Conservation (phyloP, 2,113 vertebrate genomes). For the Cryptomyrus ogoouensis region DNA sequence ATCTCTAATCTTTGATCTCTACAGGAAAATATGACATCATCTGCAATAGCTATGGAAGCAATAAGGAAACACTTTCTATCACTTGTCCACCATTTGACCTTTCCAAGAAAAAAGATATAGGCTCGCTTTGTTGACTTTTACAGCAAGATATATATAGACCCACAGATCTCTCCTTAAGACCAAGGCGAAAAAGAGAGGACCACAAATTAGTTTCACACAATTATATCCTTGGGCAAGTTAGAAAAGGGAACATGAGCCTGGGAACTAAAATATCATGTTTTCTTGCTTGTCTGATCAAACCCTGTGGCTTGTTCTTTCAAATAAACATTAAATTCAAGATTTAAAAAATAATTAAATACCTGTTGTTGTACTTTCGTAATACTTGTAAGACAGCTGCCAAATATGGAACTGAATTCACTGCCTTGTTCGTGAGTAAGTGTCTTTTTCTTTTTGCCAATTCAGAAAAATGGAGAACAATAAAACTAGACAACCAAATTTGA, state of each 20-base stretch:
- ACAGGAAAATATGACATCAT: not conserved
- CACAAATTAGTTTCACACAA: not conserved
- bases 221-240: constrained; percentile 6
- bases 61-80: not conserved
- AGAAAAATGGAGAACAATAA: not conserved
- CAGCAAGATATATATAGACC: constrained; percentile 2
- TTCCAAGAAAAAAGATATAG: not conserved
- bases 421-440: not conserved
- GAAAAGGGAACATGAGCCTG: not conserved
- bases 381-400: not conserved
- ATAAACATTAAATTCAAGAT: not conserved
- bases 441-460: not conserved
- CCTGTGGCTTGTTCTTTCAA: constrained; percentile 20
- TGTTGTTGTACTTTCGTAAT: not conserved
- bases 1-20: not conserved
- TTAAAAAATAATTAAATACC: not conserved
- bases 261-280: constrained; percentile 6
- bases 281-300: not conserved
- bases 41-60: not conserved
- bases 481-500: not conserved
- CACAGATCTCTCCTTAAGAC: not conserved
- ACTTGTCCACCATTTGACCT: not conserved
- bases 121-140: not conserved
- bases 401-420: not conserved
- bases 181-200: not conserved